Evolutionary conservation across 30 jellyfish, hydroid and myxozoan genomes (phyloP), one percentile per base, ranked within the genome.

Genomic region (Pseudorhiza aurosa): DNA sequence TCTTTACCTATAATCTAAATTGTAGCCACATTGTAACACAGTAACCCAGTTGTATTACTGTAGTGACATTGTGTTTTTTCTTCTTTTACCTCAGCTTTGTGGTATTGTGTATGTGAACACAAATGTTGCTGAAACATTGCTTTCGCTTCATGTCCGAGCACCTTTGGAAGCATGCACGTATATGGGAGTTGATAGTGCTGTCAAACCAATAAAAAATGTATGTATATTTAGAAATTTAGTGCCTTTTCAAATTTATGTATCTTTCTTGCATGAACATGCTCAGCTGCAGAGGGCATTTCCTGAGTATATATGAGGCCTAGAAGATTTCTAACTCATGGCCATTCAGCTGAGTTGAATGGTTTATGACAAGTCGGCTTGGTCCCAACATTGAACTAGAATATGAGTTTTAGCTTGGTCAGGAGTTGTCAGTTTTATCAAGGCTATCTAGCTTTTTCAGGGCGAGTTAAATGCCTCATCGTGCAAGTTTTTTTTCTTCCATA

Each of bases 121-220:
- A 17, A 57, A 15, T 22, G 95, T 92, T 22, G 96, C 96, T 4
- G 96, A 92, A 56, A 68, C 94, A 4, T 40, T 92, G 58, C 49
- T 92, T 39, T 59, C 86, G 19, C 73, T 92, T 8, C 90, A 95
- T 58, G 96, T 92, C 2, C 78, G 68, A 15, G 85, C 96, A 4
- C 98, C 98, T 2, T 73, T 92, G 75, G 98, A 85, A 53, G 87
- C 87, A 12, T 92, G 98, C 53, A 92, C 98, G 6, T 92, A 92
- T 63, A 77, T 85, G 65, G 98, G 98, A 15, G 56, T 85, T 15
- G 98, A 92, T 74, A 89, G 88, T 55, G 98, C 96, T 2, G 90
- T 88, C 25, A 68, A 82, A 31, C 87, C 83, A 4, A 74, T 80
- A 8, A 77, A 86, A 68, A 85, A 77, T 65, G 98, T 92, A 84